Percentiles rank a stretch among this genome's conserved stretches.
phyloP scores from a whole-genome alignment of 2,113 vertebrate genomes.

The Tetrax tetrax region DNA sequence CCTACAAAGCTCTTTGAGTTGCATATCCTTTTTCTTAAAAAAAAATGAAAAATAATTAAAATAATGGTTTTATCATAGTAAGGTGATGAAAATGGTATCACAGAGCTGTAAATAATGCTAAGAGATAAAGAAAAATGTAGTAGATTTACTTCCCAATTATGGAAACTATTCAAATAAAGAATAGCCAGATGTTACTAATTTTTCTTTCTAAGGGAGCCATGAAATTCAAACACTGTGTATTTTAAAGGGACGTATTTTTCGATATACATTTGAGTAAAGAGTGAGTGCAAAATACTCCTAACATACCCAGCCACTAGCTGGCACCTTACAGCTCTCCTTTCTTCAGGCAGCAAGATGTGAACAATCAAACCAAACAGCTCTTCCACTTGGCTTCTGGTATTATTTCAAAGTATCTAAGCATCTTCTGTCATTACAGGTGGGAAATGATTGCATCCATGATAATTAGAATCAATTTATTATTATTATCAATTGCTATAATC shows the following conservation, averaged over 20 bases:
- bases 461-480: constrained; percentile 46
- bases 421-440: neutral
- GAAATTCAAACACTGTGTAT: neutral
- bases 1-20: neutral
- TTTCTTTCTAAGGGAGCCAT: neutral
- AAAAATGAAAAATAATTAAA: neutral
- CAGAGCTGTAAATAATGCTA: neutral
- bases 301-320: neutral
- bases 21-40: neutral
- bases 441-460: constrained; percentile 28
- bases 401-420: neutral
- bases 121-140: neutral
- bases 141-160: neutral
- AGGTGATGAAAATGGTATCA: neutral
- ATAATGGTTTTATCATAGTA: neutral
- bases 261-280: neutral
- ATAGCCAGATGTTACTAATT: neutral
- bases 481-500: constrained; percentile 32
- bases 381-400: neutral
- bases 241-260: neutral
- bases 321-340: neutral
- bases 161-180: neutral
- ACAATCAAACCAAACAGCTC: neutral
- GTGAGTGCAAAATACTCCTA: neutral
- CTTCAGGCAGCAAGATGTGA: neutral